Percentiles rank a stretch among this genome's conserved stretches.
phyloP scores from a whole-genome alignment of 2,888 invertebrate species.

The Torymus auratus region DNA sequence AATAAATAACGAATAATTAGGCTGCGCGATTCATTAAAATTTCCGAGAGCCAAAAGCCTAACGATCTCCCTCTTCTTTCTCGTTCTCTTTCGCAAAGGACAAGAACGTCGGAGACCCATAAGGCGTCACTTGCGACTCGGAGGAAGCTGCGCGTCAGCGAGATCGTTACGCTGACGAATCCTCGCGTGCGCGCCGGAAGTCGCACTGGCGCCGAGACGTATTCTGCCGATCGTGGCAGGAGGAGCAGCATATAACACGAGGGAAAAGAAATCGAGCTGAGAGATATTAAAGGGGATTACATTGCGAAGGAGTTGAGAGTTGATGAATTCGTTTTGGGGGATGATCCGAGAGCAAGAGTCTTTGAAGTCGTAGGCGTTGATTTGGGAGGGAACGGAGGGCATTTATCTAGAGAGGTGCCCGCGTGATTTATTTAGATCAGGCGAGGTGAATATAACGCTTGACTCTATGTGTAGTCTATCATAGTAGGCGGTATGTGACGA shows the following conservation, averaged over 20 bases:
- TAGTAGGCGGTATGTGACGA: too few species aligned
- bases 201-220: constrained; percentile 60
- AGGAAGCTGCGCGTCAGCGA: constrained; percentile 74
- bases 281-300: neutral
- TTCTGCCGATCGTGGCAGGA: too few species aligned
- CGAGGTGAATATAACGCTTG: too few species aligned
- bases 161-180: constrained; percentile 75
- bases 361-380: too few species aligned
- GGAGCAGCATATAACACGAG: too few species aligned
- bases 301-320: neutral
- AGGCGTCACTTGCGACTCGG: constrained; percentile 60
- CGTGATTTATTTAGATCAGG: too few species aligned
- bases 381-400: too few species aligned
- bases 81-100: neutral
- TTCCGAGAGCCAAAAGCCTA: constrained; percentile 64
- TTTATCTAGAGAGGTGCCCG: too few species aligned
- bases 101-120: constrained; percentile 60
- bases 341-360: too few species aligned
- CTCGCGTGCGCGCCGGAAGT: constrained; percentile 67
- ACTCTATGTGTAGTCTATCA: too few species aligned
- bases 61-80: constrained; percentile 60
- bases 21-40: constrained; percentile 70
- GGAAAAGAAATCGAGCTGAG: neutral
- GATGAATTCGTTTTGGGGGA: neutral
- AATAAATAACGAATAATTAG: constrained; percentile 75